Evolutionary conservation across 2,888 invertebrate species (phyloP), one percentile per base, ranked within the genome.

Genomic region (Zonitis immaculata): DNA sequence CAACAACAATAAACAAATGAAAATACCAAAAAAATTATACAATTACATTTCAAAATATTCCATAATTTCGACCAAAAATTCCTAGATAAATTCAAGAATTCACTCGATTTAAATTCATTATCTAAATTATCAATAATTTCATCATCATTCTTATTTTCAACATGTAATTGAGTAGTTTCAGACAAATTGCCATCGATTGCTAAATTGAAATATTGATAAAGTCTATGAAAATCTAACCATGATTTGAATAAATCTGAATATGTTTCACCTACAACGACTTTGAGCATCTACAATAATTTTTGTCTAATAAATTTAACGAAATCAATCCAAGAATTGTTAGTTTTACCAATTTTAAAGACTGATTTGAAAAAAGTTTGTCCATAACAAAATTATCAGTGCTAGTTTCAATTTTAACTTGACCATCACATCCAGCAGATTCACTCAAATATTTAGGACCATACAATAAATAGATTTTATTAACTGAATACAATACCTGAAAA

Each of bases 271-370:
- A 39, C 3, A 39, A 39, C 11, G 3, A 39, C 39, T 39, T 39
- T 39, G 1, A 39, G n/a, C 1, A 18, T 16, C 39, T 39, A 6
- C 1, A 35, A 35, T 9, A 1, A 2, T 35, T 12, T 6, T 5
- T n/a, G 1, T 16, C 3, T 2, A 16, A 35, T 18, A 11, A 16
- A 14, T 32, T 7, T 6, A 22, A 22, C 3, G 5, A 22, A n/a
- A 51, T 51, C 39, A 54, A 44, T 49, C 20, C 16, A 32, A 26
- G 43, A 18, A 26, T 16, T 46, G 35, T 12, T 42, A 42, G n/a
- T 39, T 18, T n/a, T 20, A 39, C 39, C 39, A 39, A 18, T 18
- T 9, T 39, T 20, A 39, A n/a, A 20, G 20, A n/a, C 9, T 8
- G 18, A 39, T 39, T 39, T 1, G 5, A 39, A n/a, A 18, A n/a